A percentile compares a stretch with the other conserved stretches of the same genome.
phyloP scores from a whole-genome alignment of 1,140 invertebrate genomes.

The Maniola jurtina region DNA sequence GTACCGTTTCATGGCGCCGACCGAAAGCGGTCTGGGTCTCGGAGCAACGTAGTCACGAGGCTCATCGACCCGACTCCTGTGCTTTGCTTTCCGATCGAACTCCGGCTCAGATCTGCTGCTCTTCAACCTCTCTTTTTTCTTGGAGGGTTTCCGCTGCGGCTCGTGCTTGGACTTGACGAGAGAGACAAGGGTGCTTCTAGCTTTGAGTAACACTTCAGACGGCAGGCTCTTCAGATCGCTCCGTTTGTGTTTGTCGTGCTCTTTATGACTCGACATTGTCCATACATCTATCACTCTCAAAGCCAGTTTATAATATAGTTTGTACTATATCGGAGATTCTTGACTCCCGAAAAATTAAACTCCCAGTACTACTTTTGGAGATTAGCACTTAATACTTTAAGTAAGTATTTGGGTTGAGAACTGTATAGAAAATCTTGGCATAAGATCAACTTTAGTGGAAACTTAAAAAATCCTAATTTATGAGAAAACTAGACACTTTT shows the following conservation, averaged over 20 bases:
- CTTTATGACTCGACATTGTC: constrained; percentile 57
- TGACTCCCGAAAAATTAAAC: too few species aligned
- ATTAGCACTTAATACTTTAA: too few species aligned
- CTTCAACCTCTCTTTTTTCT: constrained; percentile 55
- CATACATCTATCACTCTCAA: constrained; percentile 16
- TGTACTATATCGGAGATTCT: too few species aligned
- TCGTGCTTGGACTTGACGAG: constrained; percentile 62
- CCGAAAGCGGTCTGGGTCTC: constrained; percentile 58
- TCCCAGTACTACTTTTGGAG: too few species aligned
- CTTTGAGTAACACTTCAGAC: constrained; percentile 64
- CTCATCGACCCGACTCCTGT: constrained; percentile 59
- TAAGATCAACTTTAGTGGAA: too few species aligned
- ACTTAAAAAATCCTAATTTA: too few species aligned
- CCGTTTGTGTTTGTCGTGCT: constrained; percentile 55
- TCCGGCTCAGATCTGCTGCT: constrained; percentile 65
- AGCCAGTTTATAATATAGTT: too few species aligned
- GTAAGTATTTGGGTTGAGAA: too few species aligned
- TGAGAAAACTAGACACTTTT: too few species aligned
- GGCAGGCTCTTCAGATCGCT: constrained; percentile 58
- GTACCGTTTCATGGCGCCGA: constrained; percentile 57
- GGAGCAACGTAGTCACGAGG: constrained; percentile 37
- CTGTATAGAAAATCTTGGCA: too few species aligned
- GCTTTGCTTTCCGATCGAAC: constrained; percentile 56
- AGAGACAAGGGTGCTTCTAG: constrained; percentile 60
- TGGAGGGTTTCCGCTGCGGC: constrained; percentile 40